phyloP scores from a whole-genome alignment of 2,797 vertebrate species.

The Okamejei kenojei region DNA sequence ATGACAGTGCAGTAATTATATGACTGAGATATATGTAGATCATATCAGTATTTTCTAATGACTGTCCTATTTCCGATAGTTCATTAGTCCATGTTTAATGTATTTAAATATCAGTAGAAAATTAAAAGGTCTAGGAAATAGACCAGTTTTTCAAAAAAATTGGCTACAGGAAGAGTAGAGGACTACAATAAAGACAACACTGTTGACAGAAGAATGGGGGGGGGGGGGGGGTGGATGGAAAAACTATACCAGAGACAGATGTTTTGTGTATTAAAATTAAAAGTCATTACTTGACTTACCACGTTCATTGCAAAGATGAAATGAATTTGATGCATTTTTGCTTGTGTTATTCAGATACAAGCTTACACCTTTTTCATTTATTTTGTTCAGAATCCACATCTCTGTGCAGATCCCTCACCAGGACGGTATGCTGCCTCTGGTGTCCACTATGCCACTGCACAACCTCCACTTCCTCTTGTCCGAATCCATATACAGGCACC shows the following conservation, averaged over 20 bases:
- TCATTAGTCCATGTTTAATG: neutral
- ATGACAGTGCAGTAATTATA: neutral
- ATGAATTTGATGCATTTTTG: neutral
- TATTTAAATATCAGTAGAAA: neutral
- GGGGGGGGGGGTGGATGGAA: neutral
- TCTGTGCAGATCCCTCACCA: conserved; percentile 97
- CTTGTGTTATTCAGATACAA: neutral
- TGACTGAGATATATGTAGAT: neutral
- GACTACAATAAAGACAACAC: neutral
- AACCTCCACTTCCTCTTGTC: conserved; percentile 94
- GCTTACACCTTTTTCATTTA: neutral
- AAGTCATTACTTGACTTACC: neutral
- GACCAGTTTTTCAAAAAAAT: neutral
- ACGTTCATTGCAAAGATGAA: neutral
- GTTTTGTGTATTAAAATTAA: neutral
- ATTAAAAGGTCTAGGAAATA: neutral
- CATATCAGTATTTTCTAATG: neutral
- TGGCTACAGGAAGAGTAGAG: neutral
- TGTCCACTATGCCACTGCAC: conserved; percentile 92
- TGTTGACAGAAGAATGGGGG: neutral
- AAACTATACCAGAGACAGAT: no score
- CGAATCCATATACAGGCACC: conserved; percentile 93
- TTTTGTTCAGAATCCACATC: conserved; percentile 78
- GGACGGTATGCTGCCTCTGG: conserved; percentile 92
- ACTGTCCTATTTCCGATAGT: neutral